Conservation (phyloP, 2,113 vertebrate genomes). For the Pycnonotus jocosus region DNA sequence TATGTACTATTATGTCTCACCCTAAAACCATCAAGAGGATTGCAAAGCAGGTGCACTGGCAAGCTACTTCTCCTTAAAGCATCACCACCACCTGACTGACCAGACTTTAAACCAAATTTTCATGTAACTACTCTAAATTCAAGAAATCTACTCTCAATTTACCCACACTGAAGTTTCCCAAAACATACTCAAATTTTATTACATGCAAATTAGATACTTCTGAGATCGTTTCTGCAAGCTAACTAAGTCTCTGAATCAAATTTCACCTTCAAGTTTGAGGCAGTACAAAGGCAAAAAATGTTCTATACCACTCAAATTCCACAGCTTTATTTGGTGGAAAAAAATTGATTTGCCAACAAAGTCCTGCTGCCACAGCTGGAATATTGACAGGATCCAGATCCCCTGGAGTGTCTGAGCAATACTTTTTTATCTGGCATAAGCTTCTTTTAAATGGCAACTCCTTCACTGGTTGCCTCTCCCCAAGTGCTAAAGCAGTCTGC, state of each 20-base stretch:
- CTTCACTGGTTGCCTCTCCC: background rate
- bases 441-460: background rate
- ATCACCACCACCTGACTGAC: background rate
- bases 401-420: background rate
- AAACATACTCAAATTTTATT: background rate
- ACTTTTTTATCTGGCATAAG: background rate
- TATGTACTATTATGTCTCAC: background rate
- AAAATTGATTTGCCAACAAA: background rate
- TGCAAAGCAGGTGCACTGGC: background rate
- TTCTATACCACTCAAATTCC: background rate
- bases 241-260: background rate
- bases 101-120: background rate
- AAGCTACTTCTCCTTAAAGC: background rate
- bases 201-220: background rate
- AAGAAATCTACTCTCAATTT: background rate
- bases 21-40: background rate
- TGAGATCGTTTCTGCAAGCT: background rate
- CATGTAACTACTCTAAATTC: background rate
- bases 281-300: background rate
- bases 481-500: background rate
- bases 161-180: background rate
- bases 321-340: background rate
- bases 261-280: background rate
- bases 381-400: background rate
- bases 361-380: background rate